Conservation (phyloP, 23 tunicate species). For the Trididemnum miniatum region DNA sequence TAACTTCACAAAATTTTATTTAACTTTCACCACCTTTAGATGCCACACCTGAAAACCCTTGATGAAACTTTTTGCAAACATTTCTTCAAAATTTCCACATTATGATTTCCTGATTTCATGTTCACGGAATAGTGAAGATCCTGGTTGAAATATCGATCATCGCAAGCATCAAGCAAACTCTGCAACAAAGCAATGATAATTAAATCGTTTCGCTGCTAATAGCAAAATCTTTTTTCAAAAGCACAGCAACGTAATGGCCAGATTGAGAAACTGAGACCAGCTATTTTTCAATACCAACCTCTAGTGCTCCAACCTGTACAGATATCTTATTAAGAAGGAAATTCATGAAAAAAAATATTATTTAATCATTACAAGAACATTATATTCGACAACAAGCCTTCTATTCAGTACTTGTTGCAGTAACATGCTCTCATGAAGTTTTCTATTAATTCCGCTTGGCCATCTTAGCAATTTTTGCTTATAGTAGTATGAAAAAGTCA, state of each 20-base stretch:
- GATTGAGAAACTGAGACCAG: neutral
- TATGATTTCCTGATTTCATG: conserved; percentile 70
- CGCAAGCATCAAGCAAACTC: conserved; percentile 38
- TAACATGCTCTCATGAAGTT: too few species aligned
- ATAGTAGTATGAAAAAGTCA: neutral
- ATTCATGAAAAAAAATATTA: neutral
- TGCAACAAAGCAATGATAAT: conserved; percentile 8
- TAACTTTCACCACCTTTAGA: neutral
- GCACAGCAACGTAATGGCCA: too few species aligned
- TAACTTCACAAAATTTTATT: too few species aligned
- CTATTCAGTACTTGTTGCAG: too few species aligned
- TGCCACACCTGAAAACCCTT: conserved; percentile 31
- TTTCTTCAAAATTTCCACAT: conserved; percentile 48
- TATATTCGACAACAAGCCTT: neutral
- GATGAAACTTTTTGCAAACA: conserved; percentile 29
- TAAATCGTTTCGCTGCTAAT: neutral
- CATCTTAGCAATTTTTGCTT: too few species aligned
- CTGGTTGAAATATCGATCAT: conserved; percentile 54
- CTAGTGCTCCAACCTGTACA: too few species aligned
- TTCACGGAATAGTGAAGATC: conserved; percentile 78
- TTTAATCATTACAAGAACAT: neutral
- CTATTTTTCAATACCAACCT: neutral
- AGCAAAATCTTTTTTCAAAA: too few species aligned
- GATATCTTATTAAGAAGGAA: too few species aligned
- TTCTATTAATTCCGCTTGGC: too few species aligned